Percentiles rank a stretch among this genome's conserved stretches.
Conservation (phyloP, 2,797 vertebrate genomes). For the Thaleichthys pacificus region DNA sequence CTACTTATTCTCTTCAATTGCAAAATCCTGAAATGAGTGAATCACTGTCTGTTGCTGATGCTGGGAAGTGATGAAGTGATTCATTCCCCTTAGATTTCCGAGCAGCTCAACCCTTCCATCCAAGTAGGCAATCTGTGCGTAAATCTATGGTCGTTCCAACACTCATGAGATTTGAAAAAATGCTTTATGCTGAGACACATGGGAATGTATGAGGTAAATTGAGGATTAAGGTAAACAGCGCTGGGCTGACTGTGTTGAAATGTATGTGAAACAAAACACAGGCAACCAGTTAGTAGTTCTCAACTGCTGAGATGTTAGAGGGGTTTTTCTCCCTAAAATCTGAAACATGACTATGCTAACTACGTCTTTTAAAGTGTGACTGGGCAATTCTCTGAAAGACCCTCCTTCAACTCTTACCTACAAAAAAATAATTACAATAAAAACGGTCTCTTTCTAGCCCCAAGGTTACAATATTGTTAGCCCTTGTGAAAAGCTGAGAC, state of each 20-base stretch:
- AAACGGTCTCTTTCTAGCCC: neutral
- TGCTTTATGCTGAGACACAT: neutral
- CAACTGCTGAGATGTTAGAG: neutral
- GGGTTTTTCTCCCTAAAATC: no score
- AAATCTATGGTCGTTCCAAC: neutral
- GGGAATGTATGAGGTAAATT: neutral
- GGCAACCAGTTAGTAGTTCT: neutral
- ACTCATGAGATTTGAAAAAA: neutral
- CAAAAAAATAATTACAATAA: neutral
- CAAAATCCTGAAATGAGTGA: no score
- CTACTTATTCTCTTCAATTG: neutral
- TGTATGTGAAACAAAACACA: neutral
- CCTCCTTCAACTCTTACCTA: neutral
- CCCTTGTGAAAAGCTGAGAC: neutral
- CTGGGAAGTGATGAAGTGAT: neutral
- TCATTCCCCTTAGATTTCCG: neutral
- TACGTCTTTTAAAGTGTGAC: no score
- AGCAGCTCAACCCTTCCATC: neutral
- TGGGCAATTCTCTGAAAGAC: neutral
- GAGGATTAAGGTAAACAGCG: neutral
- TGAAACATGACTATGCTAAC: no score
- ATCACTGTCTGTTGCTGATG: neutral
- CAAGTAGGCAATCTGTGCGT: no score
- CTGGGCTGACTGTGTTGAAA: neutral
- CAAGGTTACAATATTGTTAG: slow-evolving; percentile 5